Conservation (phyloP, 2,113 vertebrate genomes). For the Caretta caretta region DNA sequence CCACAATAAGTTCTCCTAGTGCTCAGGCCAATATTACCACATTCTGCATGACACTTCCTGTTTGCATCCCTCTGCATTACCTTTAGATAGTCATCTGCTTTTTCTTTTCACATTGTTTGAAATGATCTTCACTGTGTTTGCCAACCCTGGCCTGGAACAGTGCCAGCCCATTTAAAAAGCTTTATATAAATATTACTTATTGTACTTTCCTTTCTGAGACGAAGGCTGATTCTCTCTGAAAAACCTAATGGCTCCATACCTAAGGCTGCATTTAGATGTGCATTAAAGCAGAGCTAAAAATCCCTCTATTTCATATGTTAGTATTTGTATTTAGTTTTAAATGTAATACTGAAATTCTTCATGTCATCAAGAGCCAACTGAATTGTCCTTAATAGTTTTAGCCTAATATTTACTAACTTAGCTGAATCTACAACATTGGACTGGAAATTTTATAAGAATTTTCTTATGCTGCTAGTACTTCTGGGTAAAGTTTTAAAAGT, state of each 20-base stretch:
- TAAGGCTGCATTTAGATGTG: neutral
- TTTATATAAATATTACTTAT: neutral
- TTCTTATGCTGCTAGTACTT: neutral
- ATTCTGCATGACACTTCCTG: neutral
- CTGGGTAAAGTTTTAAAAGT: neutral
- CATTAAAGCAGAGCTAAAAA: neutral
- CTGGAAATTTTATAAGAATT: neutral
- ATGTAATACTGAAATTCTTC: neutral
- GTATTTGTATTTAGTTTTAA: neutral
- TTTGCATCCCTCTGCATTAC: neutral
- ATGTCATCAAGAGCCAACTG: neutral
- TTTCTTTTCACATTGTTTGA: neutral
- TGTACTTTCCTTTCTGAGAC: neutral
- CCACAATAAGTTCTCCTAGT: neutral
- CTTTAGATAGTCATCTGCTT: neutral
- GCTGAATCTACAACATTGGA: neutral
- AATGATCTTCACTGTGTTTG: constrained; percentile 15
- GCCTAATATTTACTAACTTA: neutral
- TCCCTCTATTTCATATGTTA: neutral
- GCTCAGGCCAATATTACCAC: neutral
- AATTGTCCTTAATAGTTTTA: neutral
- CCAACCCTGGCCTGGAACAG: constrained; percentile 22
- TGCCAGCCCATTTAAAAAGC: constrained; percentile 17
- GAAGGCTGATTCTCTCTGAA: neutral
- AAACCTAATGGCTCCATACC: neutral